Evolutionary conservation across 2,113 vertebrate species (phyloP).

Genomic region (Uropsilus gracilis): DNA sequence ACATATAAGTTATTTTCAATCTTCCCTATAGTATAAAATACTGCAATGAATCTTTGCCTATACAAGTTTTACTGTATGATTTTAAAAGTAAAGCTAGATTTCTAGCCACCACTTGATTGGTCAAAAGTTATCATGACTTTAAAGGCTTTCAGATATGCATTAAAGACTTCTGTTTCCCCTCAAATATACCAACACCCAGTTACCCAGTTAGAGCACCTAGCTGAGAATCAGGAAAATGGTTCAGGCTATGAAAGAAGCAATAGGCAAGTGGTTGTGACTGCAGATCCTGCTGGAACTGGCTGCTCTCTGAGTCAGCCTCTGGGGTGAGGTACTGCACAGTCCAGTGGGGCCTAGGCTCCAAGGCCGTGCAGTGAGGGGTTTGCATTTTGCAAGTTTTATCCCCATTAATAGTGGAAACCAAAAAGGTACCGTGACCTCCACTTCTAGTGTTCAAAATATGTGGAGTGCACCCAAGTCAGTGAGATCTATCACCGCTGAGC

Average conservation of each 20-base stretch:
- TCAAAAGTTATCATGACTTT: not conserved
- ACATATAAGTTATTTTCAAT: not conserved
- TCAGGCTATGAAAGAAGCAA: not conserved
- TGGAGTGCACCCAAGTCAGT: too few relatives aligned
- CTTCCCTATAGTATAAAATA: not conserved
- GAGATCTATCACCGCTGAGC: fast-evolving
- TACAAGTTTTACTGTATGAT: not conserved
- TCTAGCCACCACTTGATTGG: not conserved
- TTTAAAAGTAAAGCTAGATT: not conserved
- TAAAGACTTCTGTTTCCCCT: not conserved
- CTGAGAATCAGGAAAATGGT: not conserved
- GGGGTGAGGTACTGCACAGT: not conserved
- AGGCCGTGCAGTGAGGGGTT: not conserved
- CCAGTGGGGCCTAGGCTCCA: fast-evolving
- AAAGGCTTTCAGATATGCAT: not conserved
- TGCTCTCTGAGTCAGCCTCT: not conserved
- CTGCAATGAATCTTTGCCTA: not conserved
- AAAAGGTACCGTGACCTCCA: not conserved
- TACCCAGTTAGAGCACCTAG: fast-evolving
- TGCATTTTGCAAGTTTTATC: not conserved
- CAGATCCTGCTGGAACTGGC: not conserved
- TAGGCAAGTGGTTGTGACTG: not conserved
- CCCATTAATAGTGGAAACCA: too few relatives aligned
- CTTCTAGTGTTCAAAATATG: not conserved
- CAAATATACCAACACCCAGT: not conserved